Evolutionary conservation across 2,797 vertebrate genomes (phyloP).

Genomic region (Acanthopagrus latus): DNA sequence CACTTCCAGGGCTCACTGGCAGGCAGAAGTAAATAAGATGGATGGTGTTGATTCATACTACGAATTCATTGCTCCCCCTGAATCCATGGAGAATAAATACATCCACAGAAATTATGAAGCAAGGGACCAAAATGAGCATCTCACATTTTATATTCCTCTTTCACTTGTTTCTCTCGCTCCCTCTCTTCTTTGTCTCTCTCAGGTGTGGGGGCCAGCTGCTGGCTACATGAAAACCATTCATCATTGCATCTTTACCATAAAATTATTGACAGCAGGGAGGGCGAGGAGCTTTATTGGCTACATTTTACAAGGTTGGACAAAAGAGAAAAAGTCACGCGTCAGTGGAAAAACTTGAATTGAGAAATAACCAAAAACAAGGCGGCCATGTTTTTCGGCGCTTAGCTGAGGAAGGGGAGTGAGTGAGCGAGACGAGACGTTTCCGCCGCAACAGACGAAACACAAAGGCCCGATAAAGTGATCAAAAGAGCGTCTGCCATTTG

Average conservation of each 20-base stretch:
- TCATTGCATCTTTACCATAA: conserved; percentile 80
- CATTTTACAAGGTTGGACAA: conserved; percentile 62
- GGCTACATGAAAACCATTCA: conserved; percentile 83
- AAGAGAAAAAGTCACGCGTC: conserved; percentile 56
- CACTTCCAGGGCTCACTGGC: conserved; percentile 71
- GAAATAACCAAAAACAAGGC: conserved; percentile 19
- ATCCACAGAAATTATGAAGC: conserved; percentile 80
- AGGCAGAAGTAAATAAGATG: conserved; percentile 84
- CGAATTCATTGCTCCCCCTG: conserved; percentile 78
- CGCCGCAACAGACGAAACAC: conserved; percentile 38
- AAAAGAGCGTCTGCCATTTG: conserved; percentile 70
- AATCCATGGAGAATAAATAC: conserved; percentile 82
- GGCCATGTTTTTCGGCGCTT: conserved; percentile 11
- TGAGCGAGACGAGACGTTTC: conserved; percentile 35
- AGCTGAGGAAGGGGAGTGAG: background rate
- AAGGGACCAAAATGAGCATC: conserved; percentile 78
- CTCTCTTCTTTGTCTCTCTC: conserved; percentile 45
- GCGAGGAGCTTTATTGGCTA: conserved; percentile 64
- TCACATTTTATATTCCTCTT: conserved; percentile 79
- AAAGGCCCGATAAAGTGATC: conserved; percentile 77
- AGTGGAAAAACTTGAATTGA: conserved; percentile 45
- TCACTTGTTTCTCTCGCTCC: conserved; percentile 48
- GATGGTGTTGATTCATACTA: conserved; percentile 85
- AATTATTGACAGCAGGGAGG: conserved; percentile 76
- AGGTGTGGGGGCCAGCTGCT: conserved; percentile 70